phyloP scores from a whole-genome alignment of 35 echinoderm and acorn worm genomes.

The Chiridota heheva region DNA sequence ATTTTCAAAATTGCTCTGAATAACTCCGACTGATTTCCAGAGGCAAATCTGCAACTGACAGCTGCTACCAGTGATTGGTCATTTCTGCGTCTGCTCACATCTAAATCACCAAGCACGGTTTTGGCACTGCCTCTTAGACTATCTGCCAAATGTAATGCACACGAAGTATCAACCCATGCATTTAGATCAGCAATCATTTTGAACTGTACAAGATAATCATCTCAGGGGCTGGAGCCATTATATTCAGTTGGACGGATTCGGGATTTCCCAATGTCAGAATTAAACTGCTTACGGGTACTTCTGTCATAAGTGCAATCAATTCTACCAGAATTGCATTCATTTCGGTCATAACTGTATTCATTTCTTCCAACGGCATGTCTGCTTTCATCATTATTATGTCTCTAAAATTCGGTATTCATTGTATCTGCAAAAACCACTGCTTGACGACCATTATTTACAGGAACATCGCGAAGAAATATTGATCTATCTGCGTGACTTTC shows the following conservation, averaged over 20 bases:
- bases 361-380: too few species aligned
- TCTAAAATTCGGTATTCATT: too few species aligned
- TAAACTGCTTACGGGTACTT: too few species aligned
- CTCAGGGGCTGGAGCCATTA: conserved; percentile 4
- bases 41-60: not conserved
- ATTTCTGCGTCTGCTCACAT: not conserved
- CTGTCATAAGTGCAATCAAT: too few species aligned
- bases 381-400: too few species aligned
- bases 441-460: too few species aligned
- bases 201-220: conserved; percentile 35
- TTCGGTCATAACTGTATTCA: too few species aligned
- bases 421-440: too few species aligned
- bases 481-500: too few species aligned
- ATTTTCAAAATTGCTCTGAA: not conserved
- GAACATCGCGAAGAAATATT: too few species aligned
- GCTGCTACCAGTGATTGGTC: conserved; percentile 5
- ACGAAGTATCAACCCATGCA: not conserved
- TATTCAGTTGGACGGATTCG: not conserved
- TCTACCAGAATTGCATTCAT: too few species aligned
- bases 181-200: conserved; percentile 20
- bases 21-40: conserved; percentile 3
- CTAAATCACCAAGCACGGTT: not conserved
- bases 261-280: too few species aligned
- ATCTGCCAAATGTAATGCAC: conserved; percentile 4
- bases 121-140: not conserved